Conservation (phyloP, 2,797 vertebrate genomes). For the Eulemur mongoz region DNA sequence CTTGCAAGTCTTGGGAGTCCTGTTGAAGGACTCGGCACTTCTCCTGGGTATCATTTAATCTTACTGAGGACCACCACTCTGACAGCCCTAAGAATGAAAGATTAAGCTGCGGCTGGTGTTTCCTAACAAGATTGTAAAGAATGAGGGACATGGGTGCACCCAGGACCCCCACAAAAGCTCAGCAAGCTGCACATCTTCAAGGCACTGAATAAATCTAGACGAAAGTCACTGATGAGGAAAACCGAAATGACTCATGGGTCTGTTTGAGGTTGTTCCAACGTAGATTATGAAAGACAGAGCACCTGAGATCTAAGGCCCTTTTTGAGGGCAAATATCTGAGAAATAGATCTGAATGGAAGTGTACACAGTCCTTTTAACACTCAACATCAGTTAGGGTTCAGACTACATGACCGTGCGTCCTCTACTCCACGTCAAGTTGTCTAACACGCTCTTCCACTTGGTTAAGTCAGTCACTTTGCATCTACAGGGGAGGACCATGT, state of each 20-base stretch:
- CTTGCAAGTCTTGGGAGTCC: not conserved
- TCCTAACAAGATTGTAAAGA: not conserved
- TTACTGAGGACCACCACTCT: not conserved
- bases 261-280: not conserved
- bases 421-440: not conserved
- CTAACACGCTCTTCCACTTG: slow-evolving; percentile 38
- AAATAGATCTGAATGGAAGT: not conserved
- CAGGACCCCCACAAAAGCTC: not conserved
- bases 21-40: not conserved
- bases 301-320: not conserved
- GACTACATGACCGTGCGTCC: accelerated
- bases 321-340: not conserved
- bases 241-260: not conserved
- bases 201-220: not conserved
- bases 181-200: not conserved
- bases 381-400: not conserved
- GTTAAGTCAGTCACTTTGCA: slow-evolving; percentile 9
- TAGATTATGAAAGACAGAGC: not conserved
- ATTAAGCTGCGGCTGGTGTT: not conserved
- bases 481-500: not conserved
- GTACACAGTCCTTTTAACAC: not conserved
- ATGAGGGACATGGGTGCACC: not conserved
- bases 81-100: not conserved
- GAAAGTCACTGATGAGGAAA: not conserved
- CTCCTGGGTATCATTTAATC: not conserved